Base-by-base conservation (phyloP, 2,113 vertebrate species). In the Entomyzon cyanotis region DNA sequence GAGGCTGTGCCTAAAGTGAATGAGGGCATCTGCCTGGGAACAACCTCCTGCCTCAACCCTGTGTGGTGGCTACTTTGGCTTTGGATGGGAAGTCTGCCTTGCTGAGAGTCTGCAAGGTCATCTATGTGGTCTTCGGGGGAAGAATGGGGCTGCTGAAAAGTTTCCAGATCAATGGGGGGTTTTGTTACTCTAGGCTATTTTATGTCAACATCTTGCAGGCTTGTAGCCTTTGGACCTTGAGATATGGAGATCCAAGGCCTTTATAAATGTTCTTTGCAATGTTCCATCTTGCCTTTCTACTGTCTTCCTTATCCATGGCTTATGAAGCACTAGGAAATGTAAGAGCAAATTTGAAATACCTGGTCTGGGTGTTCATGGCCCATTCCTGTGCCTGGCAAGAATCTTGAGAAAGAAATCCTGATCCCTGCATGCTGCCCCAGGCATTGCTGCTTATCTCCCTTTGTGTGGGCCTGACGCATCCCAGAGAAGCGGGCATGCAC, bases 351-450 rank as follows among this genome's bases (percentile, higher is more conserved):
- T 25, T 42, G 17, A 71, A 62, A 71, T 75, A 71, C 16, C 11
- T 58, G 49, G 44, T 46, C n/a, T 28, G n/a, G 41, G 37, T 30
- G 9, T 75, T 96, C n/a, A 25, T 64, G 70, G 56, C 69, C 60
- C 44, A 16, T 89, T 91, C 81, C 76, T 89, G 55, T 74, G n/a
- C 56, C 65, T 93, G 69, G 84, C 69, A 89, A 78, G 69, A 85
- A 93, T 89, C 93, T 33, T 94, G 80, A 94, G 95, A 95, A 94
- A 89, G 52, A 93, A 89, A 93, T 69, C 62, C 64, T 22, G 49
- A 92, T 85, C 73, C 28, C n/a, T 81, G 65, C 73, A 22, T 1
- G 7, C 60, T 70, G 93, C 95, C 90, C 31, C 56, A 78, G 96
- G 93, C 55, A 1, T 46, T 46, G 41, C 68, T 75, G 68, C 92